Evolutionary conservation across 2,888 invertebrate species (phyloP), one percentile per base, ranked within the genome.

Genomic region (Diplolepis rosae): DNA sequence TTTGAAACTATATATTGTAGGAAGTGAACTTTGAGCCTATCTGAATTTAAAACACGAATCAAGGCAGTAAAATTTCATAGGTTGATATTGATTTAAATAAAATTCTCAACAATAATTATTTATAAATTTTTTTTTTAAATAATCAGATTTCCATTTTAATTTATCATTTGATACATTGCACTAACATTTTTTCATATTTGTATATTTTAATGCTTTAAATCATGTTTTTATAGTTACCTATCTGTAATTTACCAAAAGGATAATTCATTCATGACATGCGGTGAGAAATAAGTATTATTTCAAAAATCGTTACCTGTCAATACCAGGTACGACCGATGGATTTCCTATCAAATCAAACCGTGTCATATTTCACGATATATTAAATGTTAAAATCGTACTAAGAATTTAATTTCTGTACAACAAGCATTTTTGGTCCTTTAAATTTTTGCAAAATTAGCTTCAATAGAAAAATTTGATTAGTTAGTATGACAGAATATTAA

Each of bases 251-350:
- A 15, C 18, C 7, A 15, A 45, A 18, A 66, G 54, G 70, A 71
- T 69, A 69, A 61, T 4, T 22, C 22, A 48, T 48, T 48, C 48
- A 22, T 48, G 4, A 11, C 18, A 11, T 9, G 9, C 11, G 18
- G 4, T 48, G 11, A 22, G 9, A 22, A 48, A 48, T 2, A 22
- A 48, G 11, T 22, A 9, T 18, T 48, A 11, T 48, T 48, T 48
- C 22, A 48, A 48, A 48, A 48, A 48, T n/a, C n/a, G n/a, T 73
- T 66, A 69, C 71, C 74, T 79, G 79, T 78, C 79, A 72, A 79
- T 79, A 79, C 67, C 79, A 75, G 67, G 66, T 52, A 71, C 72
- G 50, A 30, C 45, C 65, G 39, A 66, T 24, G 66, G 66, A 75
- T 65, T 74, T 70, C 71, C 45, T 74, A 74, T 74, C 75, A 75